These are phyloP conservation scores for Dasypus novemcinctus DNA, from an alignment of 2,113 vertebrate genomes.

Conservation along the genomic window DNA sequence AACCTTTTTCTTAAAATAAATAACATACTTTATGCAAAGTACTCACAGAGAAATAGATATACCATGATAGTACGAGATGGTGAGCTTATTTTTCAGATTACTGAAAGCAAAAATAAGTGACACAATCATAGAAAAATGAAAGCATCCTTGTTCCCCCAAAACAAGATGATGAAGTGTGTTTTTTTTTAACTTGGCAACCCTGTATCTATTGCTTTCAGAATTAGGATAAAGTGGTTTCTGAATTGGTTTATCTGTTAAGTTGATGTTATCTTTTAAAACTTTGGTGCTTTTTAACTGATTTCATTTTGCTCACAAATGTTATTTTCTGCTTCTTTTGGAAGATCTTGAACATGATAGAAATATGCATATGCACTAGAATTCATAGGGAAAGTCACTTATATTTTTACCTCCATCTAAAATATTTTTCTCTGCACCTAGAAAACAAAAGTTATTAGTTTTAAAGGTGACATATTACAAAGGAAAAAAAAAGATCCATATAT, in stretches of 20 bases:
- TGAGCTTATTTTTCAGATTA: background rate
- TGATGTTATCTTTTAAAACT: conserved; percentile 6
- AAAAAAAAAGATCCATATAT: background rate
- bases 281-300: background rate
- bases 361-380: background rate
- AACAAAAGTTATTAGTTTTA: background rate
- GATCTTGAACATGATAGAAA: background rate
- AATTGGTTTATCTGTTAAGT: conserved; percentile 16
- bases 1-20: background rate
- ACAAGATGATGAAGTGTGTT: conserved; percentile 2
- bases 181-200: conserved; percentile 30
- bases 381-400: background rate
- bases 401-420: background rate
- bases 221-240: background rate
- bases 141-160: background rate
- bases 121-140: background rate
- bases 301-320: background rate
- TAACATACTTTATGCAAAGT: background rate
- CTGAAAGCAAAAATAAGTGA: background rate
- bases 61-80: background rate
- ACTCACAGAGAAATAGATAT: background rate
- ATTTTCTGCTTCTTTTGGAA: background rate
- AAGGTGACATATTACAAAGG: background rate
- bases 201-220: conserved; percentile 18
- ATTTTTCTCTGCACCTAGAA: background rate